Percentiles rank a stretch among this genome's conserved stretches.
These are phyloP conservation scores for Porites australiensis DNA, from an alignment of 64 coral and sea anemone species.

Conservation along the genomic window DNA sequence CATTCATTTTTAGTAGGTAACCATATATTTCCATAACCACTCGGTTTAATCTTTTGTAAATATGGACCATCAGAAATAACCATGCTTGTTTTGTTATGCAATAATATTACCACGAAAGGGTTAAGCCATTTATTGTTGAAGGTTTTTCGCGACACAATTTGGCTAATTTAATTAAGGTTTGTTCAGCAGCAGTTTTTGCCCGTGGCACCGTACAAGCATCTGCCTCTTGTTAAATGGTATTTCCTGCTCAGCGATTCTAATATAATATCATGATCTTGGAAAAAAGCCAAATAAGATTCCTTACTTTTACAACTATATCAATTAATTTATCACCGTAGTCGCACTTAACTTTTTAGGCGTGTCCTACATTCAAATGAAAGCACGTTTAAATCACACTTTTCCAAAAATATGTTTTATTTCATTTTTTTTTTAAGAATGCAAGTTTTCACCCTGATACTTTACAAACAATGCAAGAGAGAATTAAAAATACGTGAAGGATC, in stretches of 20 bases:
- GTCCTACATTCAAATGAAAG: too few species aligned
- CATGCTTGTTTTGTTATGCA: not conserved
- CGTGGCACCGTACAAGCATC: not conserved
- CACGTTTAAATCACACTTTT: too few species aligned
- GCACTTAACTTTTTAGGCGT: too few species aligned
- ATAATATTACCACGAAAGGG: not conserved
- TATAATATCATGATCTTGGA: not conserved
- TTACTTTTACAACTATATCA: too few species aligned
- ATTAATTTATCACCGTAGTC: too few species aligned
- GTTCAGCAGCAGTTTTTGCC: not conserved
- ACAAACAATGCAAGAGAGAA: too few species aligned
- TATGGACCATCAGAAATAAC: not conserved
- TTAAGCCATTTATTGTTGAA: not conserved
- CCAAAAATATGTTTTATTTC: too few species aligned
- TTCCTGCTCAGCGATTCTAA: not conserved
- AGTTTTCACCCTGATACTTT: too few species aligned
- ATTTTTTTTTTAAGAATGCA: too few species aligned
- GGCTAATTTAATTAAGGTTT: constrained; percentile 25
- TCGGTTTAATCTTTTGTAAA: not conserved
- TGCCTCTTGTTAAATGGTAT: not conserved
- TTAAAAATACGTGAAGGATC: too few species aligned
- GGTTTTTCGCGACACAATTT: not conserved
- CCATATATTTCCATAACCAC: too few species aligned
- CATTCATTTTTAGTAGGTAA: too few species aligned
- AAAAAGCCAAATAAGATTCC: not conserved